Evolutionary conservation across 1,140 invertebrate species (phyloP), one percentile per base, ranked within the genome.

Genomic region (Lanistes nyassanus): DNA sequence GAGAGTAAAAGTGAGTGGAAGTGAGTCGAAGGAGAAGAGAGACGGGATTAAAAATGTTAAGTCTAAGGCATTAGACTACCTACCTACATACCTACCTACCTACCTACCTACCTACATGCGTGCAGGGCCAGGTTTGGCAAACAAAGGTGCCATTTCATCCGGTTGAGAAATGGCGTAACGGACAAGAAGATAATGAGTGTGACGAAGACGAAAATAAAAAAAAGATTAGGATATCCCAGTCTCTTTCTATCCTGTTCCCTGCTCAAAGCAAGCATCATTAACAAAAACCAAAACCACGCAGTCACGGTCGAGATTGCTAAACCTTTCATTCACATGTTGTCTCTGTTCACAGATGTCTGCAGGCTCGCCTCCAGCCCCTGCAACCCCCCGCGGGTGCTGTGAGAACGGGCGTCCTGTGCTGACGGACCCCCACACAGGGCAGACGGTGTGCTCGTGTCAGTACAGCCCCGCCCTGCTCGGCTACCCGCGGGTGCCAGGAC

Each of bases 371-470:
- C 65, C 79, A 36, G 79, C 81, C 16, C 75, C 81, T 31, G 68
- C 76, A 39, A 71, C 79, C 29, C 69, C 76, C 3, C 66, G 83
- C 37, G 80, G 79, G 5, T 98, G 96, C 90, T 98, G 96, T 91
- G 96, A 98, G 86, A 96, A 95, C 78, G 96, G 96, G 19, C 93
- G 96, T 66, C 96, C 96, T 72, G 94, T 98, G 84, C 94, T 97
- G 92, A 97, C 96, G 42, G 96, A 98, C 89, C 96, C 96, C 0
- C 94, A 97, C 51, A 96, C 96, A 29, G 97, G 97, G 13, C 96
- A 98, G 88, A 95, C 95, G 23, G 95, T 98, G 62, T 98, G 96
- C 90, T 97, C 96, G 73, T 98, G 97, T 90, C 96, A 98, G 88
- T 98, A 98, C 91, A 96, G 82, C 26, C 79, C 84, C 23, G 71